A percentile compares a stretch with the other conserved stretches of the same genome.
Evolutionary conservation across 2,888 invertebrate genomes (phyloP).

Genomic region (Agelastica alni): DNA sequence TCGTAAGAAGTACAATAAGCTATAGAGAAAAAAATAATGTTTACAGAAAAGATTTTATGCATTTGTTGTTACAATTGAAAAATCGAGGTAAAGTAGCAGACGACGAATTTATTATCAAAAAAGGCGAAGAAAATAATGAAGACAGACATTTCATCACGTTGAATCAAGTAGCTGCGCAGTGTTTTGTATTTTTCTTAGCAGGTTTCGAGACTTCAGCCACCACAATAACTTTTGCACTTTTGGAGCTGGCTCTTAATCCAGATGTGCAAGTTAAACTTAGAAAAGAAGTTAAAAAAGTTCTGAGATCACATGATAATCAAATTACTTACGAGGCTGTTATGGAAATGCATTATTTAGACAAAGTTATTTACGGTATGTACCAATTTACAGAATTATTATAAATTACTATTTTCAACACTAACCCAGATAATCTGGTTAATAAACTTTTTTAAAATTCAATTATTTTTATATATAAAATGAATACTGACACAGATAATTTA

Average conservation of each 20-base stretch:
- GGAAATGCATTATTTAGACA: slow-evolving; percentile 51
- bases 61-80: slow-evolving; percentile 55
- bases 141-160: slow-evolving; percentile 13
- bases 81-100: slow-evolving; percentile 42
- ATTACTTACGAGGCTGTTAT: slow-evolving; percentile 38
- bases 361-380: slow-evolving; percentile 52
- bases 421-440: too few relatives aligned
- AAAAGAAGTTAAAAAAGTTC: slow-evolving; percentile 33
- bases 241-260: slow-evolving; percentile 36
- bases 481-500: too few relatives aligned
- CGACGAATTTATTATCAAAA: slow-evolving; percentile 10
- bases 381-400: too few relatives aligned
- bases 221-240: slow-evolving; percentile 39
- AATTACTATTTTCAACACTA: too few relatives aligned
- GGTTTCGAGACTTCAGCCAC: slow-evolving; percentile 43
- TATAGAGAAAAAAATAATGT: slow-evolving; percentile 42
- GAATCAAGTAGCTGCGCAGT: slow-evolving; percentile 29
- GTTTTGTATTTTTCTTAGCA: slow-evolving; percentile 38
- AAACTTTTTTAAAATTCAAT: too few relatives aligned
- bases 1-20: slow-evolving; percentile 51
- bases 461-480: too few relatives aligned
- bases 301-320: slow-evolving; percentile 32
- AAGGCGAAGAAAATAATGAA: slow-evolving; percentile 18
- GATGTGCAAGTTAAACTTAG: slow-evolving; percentile 38
- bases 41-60: slow-evolving; percentile 59